Base-by-base conservation (phyloP, 1,140 invertebrate species). In the Battus philenor region DNA sequence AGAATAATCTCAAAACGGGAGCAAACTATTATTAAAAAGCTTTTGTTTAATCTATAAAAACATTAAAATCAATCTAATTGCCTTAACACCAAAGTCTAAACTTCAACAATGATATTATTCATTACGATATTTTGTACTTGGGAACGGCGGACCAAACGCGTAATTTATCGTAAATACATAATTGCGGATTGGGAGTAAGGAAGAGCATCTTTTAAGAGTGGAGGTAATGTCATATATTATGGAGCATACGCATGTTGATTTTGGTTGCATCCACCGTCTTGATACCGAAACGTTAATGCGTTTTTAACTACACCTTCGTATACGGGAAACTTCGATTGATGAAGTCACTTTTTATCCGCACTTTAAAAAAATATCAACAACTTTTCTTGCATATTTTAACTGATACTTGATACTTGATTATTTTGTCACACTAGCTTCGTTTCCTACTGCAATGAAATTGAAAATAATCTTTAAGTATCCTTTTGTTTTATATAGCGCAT, bases 81-180 rank as follows among this genome's bases (percentile, higher is more conserved):
- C 8, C 4, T 12, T 2, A 20, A 0, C 0, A 9, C 33, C 57
- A 58, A 39, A 48, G 52, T 50, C 7, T 11, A 51, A 30, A 45
- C 17, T 56, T 17, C 1, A 38, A 24, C 6, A 11, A 46, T 7
- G 1, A 11, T 31, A 16, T 16, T 15, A 47, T 18, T 12, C 30
- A 34, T 15, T 57, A 48, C 26, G 30, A 48, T 50, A 5, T 56
- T 57, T 52, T 43, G 11, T 41, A 22, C 22, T 39, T 9, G 17
- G 16, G 5, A 22, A 29, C 46, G 27, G 50, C 47, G 59, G 56
- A 52, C 60, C 60, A 65, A 75, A 74, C 61, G 54, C 68, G 67
- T 78, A 63, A 70, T 71, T 81, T 73, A 73, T 77, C 61, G 64
- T 71, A 77, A 71, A 68, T 59, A 68, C 70, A 57, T 78, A 81